Evolutionary conservation across 2,888 invertebrate species (phyloP).

Genomic region (Oxyteleia sp.): DNA sequence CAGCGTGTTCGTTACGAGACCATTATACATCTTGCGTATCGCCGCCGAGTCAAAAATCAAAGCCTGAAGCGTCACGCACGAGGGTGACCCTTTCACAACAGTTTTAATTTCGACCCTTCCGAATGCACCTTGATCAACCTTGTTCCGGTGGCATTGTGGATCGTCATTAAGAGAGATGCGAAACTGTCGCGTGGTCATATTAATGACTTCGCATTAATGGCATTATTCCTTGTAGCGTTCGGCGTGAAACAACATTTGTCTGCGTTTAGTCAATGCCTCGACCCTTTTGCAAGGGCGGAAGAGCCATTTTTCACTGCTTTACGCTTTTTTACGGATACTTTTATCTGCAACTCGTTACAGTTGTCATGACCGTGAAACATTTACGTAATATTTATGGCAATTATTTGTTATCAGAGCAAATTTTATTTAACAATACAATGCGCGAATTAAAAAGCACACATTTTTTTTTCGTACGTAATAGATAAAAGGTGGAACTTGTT

Average conservation of each 20-base stretch:
- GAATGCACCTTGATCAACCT: conserved; percentile 74
- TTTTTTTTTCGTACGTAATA: too few relatives aligned
- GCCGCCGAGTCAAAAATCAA: conserved; percentile 69
- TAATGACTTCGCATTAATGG: conserved; percentile 77
- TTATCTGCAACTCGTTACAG: conserved; percentile 52
- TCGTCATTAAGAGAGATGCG: conserved; percentile 74
- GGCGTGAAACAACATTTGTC: conserved; percentile 64
- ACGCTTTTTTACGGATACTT: conserved; percentile 50
- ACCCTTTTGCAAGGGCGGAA: conserved; percentile 48
- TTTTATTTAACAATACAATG: conserved; percentile 33
- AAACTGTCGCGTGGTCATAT: conserved; percentile 75
- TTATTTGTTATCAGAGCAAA: conserved; percentile 41
- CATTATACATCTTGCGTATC: conserved; percentile 57
- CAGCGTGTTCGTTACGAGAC: conserved; percentile 77
- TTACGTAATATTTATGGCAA: conserved; percentile 57
- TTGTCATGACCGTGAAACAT: conserved; percentile 36
- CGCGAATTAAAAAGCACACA: conserved; percentile 25
- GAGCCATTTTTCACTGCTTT: conserved; percentile 61
- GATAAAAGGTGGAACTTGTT: conserved; percentile 37
- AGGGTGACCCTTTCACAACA: conserved; percentile 74
- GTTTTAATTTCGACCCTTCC: conserved; percentile 78
- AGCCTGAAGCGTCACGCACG: conserved; percentile 61
- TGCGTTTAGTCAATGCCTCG: conserved; percentile 64
- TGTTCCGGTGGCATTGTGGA: conserved; percentile 70
- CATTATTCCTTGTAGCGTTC: conserved; percentile 67